These are phyloP conservation scores for Mesorhabditis belari DNA, from an alignment of 2,888 invertebrate species.

Conservation along the genomic window DNA sequence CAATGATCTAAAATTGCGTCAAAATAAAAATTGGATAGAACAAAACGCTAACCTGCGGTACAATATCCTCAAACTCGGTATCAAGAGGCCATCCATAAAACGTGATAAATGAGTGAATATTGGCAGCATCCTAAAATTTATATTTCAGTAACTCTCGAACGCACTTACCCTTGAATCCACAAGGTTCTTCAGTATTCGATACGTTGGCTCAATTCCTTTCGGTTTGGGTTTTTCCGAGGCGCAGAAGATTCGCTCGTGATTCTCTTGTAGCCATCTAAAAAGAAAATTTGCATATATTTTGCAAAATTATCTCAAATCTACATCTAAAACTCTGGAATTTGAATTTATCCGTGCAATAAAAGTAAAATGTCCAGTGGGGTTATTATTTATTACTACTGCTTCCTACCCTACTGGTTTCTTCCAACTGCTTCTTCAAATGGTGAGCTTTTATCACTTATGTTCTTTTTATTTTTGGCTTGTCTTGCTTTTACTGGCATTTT, in stretches of 20 bases:
- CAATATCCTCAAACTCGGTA: conserved; percentile 27
- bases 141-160: background rate
- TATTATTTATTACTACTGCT: too few relatives aligned
- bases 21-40: background rate
- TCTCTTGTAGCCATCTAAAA: conserved; percentile 5
- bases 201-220: conserved; percentile 3
- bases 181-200: conserved; percentile 16
- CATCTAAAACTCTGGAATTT: too few relatives aligned
- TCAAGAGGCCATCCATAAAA: conserved; percentile 31
- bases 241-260: background rate
- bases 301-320: too few relatives aligned
- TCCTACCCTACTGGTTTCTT: too few relatives aligned
- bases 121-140: conserved; percentile 21
- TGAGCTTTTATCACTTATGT: too few relatives aligned
- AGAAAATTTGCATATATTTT: too few relatives aligned
- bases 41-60: conserved; percentile 22
- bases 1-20: background rate
- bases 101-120: conserved; percentile 16
- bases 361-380: too few relatives aligned
- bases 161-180: conserved; percentile 14
- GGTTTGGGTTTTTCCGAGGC: conserved; percentile 2
- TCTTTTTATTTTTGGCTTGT: too few relatives aligned
- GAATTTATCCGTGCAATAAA: too few relatives aligned
- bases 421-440: too few relatives aligned
- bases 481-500: too few relatives aligned